These are phyloP conservation scores for Halcyon malimbica DNA, from an alignment of 2,113 vertebrate genomes.

Conservation along the genomic window DNA sequence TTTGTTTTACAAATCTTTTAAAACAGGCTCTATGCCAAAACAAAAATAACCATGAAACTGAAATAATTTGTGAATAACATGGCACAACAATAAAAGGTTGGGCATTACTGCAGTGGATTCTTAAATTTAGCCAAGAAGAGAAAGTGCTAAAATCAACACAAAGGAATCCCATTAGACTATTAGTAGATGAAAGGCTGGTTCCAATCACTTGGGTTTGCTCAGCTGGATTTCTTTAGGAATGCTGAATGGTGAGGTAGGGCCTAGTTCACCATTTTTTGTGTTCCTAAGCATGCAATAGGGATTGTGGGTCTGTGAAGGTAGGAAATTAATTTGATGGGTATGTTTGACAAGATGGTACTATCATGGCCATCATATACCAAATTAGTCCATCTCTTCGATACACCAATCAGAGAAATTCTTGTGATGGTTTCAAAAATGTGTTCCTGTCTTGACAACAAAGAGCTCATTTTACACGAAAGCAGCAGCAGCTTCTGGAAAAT, in stretches of 20 bases:
- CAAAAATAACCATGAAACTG: conserved; percentile 27
- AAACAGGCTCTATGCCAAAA: neutral
- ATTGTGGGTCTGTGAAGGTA: neutral
- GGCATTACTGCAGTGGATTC: neutral
- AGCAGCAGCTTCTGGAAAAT: conserved; percentile 12
- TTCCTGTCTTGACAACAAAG: neutral
- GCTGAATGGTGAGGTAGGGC: conserved; percentile 15
- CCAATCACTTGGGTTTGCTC: conserved; percentile 31
- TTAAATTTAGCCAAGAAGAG: conserved; percentile 16
- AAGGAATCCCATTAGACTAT: conserved; percentile 35
- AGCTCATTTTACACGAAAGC: neutral
- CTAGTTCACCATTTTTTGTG: neutral
- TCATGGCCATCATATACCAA: neutral
- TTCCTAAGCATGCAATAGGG: neutral
- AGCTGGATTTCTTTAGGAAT: conserved; percentile 40
- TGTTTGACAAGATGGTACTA: neutral
- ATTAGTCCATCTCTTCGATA: neutral
- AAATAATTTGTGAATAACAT: conserved; percentile 20
- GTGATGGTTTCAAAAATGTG: neutral
- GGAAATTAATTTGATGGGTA: neutral
- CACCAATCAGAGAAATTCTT: neutral
- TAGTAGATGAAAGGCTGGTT: conserved; percentile 47
- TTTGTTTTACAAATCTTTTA: conserved; percentile 25
- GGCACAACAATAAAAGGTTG: conserved; percentile 14
- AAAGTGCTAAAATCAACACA: conserved; percentile 65